These are phyloP conservation scores for Zeus faber DNA, from an alignment of 2,113 vertebrate genomes.

Conservation along the genomic window DNA sequence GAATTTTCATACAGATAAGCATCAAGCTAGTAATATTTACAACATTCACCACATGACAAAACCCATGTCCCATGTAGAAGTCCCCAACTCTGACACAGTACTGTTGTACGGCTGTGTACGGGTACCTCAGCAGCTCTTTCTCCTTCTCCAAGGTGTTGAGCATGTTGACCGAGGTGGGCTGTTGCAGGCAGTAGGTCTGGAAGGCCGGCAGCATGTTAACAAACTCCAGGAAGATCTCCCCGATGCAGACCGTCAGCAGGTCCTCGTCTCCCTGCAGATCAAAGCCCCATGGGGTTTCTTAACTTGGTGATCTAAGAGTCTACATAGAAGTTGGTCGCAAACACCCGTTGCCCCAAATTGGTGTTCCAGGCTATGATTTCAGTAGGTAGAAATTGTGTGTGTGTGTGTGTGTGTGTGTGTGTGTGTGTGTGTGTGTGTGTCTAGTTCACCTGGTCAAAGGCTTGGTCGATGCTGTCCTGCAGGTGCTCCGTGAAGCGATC, in stretches of 20 bases:
- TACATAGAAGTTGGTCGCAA: background rate
- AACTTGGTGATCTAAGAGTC: background rate
- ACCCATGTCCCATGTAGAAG: no score
- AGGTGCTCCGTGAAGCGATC: slow-evolving; percentile 86
- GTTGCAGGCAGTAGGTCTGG: slow-evolving; percentile 93
- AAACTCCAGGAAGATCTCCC: slow-evolving; percentile 90
- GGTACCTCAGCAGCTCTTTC: slow-evolving; percentile 89
- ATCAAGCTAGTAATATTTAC: no score
- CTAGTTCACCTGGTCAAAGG: slow-evolving; percentile 80
- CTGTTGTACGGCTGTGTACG: no score
- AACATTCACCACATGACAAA: no score
- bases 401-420: background rate
- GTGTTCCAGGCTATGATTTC: no score
- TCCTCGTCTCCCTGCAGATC: slow-evolving; percentile 83
- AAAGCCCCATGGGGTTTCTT: slow-evolving; percentile 11
- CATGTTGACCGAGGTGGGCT: slow-evolving; percentile 85
- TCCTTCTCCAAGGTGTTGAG: slow-evolving; percentile 91
- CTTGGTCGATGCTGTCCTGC: slow-evolving; percentile 86
- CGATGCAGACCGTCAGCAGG: slow-evolving; percentile 85
- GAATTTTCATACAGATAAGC: no score
- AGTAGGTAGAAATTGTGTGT: background rate
- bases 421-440: background rate
- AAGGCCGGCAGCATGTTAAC: slow-evolving; percentile 93
- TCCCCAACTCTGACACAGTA: no score
- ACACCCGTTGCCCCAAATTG: background rate